Percentiles rank a stretch among this genome's conserved stretches.
phyloP scores from a whole-genome alignment of 2,888 invertebrate species.

The Rhodophaea formosa region DNA sequence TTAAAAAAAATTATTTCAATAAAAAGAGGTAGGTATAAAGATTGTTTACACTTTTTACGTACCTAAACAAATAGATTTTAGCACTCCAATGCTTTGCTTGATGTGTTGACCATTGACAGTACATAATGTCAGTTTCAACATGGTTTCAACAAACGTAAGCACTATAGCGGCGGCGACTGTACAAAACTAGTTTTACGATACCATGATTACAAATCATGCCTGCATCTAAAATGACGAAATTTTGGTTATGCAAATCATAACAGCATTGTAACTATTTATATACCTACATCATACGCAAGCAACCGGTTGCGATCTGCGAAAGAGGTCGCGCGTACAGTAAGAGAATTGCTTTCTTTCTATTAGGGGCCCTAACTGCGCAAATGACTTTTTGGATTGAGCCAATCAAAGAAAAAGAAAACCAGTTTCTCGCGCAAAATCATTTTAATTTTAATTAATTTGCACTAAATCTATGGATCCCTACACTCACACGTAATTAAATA shows the following conservation, averaged over 20 bases:
- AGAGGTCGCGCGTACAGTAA: not conserved
- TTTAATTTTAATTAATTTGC: too few species aligned
- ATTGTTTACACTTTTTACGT: too few species aligned
- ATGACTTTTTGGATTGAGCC: too few species aligned
- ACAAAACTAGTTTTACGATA: not conserved
- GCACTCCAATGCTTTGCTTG: too few species aligned
- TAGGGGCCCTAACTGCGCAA: not conserved
- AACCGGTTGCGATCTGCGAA: not conserved
- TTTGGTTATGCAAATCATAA: slow-evolving; percentile 5
- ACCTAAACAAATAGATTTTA: too few species aligned
- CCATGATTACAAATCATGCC: not conserved
- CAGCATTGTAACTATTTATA: not conserved
- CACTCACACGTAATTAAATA: too few species aligned
- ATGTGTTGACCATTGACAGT: too few species aligned
- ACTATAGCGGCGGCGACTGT: not conserved
- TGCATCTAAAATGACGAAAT: slow-evolving; percentile 5
- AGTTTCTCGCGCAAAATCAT: too few species aligned
- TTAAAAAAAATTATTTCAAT: too few species aligned
- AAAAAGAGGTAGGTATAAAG: too few species aligned
- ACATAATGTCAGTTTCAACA: not conserved
- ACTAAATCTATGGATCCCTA: too few species aligned
- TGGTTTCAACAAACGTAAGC: not conserved
- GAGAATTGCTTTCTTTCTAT: not conserved
- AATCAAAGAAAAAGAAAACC: too few species aligned
- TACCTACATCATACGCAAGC: not conserved